Base-by-base conservation (phyloP, 2,888 invertebrate genomes). In the Zaprionus obscuricornis region DNA sequence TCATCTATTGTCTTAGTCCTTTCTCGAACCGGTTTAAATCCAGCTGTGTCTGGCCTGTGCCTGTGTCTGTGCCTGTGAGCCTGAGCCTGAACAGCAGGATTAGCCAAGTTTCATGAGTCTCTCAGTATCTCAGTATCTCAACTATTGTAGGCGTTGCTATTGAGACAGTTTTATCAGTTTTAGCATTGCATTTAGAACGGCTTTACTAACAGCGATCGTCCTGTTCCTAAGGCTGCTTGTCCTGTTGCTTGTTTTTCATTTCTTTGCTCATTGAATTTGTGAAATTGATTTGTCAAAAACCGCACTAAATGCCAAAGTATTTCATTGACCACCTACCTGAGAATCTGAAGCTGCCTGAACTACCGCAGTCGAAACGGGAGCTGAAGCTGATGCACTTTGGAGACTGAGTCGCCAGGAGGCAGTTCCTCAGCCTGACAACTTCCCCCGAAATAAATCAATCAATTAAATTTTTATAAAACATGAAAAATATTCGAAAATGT, bases 401-500 rank as follows among this genome's bases (percentile, higher is more conserved):
- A 17, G 11, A 13, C 24, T 10, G 24, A n/a, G n/a, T n/a, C n/a
- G n/a, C n/a, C 46, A 37, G 27, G 20, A 22, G 46, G 22, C 63
- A 24, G 18, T 37, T 16, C 31, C 24, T 45, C n/a, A 20, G 42
- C 18, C 26, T 52, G 59, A 72, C 63, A 72, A 74, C 66, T 73
- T 63, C 83, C 78, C 74, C 73, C 75, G 79, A 88, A 89, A 89
- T 89, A 90, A 89, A 89, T 89, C 90, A 89, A 89, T 90, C 90
- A 90, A 89, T 89, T 89, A 88, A 89, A 88, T 88, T 89, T 87
- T 83, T 87, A 87, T 85, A 86, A 87, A 84, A 74, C 62, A 75
- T 74, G 73, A 46, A 59, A 70, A 68, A 74, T 79, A 77, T 76
- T 60, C 66, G 40, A 50, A 17, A 50, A 33, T 42, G 27, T 36